Evolutionary conservation across 2,888 invertebrate species (phyloP).

Genomic region (Hartigia nigra): DNA sequence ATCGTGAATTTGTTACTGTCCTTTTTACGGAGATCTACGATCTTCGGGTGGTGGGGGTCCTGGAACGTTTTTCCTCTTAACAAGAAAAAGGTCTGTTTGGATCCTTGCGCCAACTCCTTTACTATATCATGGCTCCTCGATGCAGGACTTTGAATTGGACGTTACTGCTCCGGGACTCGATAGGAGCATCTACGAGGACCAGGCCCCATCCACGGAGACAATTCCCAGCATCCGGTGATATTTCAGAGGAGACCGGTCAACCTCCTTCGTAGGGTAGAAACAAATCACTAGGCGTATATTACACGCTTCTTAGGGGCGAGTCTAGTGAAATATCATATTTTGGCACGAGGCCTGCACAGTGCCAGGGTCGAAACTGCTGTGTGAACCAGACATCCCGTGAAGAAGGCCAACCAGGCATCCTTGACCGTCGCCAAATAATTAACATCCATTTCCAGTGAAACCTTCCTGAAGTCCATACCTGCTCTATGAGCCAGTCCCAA

Average conservation of each 20-base stretch:
- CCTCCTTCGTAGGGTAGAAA: conserved; percentile 44
- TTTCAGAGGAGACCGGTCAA: conserved; percentile 43
- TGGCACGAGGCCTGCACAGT: conserved; percentile 44
- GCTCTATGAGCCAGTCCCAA: conserved; percentile 8
- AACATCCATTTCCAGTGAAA: conserved; percentile 38
- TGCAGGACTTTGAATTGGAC: not conserved
- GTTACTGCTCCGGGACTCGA: not conserved
- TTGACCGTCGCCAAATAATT: conserved; percentile 44
- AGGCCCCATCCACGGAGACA: conserved; percentile 9
- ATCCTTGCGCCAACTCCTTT: not conserved
- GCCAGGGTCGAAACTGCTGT: conserved; percentile 22
- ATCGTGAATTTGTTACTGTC: not conserved
- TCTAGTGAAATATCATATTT: conserved; percentile 59
- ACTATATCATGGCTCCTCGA: not conserved
- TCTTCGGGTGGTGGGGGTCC: not conserved
- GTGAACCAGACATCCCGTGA: conserved; percentile 33
- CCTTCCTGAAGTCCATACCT: conserved; percentile 28
- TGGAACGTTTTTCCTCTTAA: not conserved
- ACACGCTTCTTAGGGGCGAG: conserved; percentile 54
- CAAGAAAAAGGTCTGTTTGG: not conserved
- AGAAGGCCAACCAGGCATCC: conserved; percentile 28
- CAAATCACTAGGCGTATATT: conserved; percentile 60
- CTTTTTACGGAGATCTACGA: not conserved
- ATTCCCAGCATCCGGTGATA: conserved; percentile 55
- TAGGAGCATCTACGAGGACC: not conserved